Percentiles rank a stretch among this genome's conserved stretches.
These are phyloP conservation scores for Cacoxenus indagator DNA, from an alignment of 2,888 invertebrate species.

Conservation along the genomic window DNA sequence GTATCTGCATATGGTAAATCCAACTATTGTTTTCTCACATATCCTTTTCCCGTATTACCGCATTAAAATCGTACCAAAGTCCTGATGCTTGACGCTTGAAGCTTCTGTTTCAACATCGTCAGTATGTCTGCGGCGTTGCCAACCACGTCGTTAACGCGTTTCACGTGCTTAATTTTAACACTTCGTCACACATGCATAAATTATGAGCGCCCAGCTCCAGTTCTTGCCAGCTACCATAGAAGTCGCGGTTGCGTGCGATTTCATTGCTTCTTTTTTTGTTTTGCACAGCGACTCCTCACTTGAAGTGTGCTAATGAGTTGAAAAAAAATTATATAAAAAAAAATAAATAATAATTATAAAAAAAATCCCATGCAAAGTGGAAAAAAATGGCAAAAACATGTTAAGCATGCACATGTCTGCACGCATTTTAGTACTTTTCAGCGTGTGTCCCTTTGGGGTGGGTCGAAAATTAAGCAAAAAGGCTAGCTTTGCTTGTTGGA, in stretches of 20 bases:
- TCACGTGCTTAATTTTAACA: constrained; percentile 42
- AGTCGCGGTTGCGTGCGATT: neutral
- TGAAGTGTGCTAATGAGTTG: constrained; percentile 19
- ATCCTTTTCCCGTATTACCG: no score
- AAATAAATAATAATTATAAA: no score
- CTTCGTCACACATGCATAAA: constrained; percentile 41
- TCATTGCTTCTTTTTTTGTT: neutral
- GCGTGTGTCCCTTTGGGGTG: constrained; percentile 7
- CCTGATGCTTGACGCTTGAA: no score
- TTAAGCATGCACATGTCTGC: constrained; percentile 56
- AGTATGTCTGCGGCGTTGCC: neutral
- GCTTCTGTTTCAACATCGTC: neutral
- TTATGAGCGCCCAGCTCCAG: neutral
- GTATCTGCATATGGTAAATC: no score
- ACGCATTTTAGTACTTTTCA: constrained; percentile 24
- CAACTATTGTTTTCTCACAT: no score
- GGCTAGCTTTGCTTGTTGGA: constrained; percentile 31
- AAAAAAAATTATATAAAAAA: constrained; percentile 54
- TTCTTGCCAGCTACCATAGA: neutral
- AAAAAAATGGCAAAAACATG: constrained; percentile 51
- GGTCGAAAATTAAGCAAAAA: neutral
- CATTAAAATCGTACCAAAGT: no score
- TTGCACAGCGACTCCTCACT: neutral
- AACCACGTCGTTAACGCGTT: neutral
- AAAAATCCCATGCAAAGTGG: no score